Conservation (phyloP, 2,888 invertebrate genomes). For the Tinea trinotella region DNA sequence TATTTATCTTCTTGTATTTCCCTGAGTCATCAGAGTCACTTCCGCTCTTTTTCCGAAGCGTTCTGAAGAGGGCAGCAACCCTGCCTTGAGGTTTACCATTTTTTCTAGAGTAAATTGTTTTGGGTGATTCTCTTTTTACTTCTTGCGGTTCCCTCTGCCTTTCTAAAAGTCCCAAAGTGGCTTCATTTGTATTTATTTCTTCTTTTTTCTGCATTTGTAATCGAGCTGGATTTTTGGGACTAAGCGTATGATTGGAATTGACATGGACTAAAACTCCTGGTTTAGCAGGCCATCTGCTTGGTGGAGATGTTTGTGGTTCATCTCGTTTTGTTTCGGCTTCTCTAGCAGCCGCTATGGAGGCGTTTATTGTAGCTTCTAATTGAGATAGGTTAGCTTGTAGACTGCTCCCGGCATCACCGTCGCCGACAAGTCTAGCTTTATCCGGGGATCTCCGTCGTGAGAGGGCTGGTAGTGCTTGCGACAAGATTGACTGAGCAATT, state of each 20-base stretch:
- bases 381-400: constrained; percentile 43
- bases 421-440: constrained; percentile 53
- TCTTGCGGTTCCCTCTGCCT: constrained; percentile 35
- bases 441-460: constrained; percentile 59
- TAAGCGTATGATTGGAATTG: constrained; percentile 83
- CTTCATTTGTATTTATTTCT: constrained; percentile 25
- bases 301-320: not conserved
- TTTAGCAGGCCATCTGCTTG: constrained; percentile 84
- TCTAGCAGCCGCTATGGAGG: constrained; percentile 22
- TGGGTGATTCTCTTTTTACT: constrained; percentile 27
- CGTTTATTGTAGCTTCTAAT: constrained; percentile 41
- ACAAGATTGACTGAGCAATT: constrained; percentile 69
- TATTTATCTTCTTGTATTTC: constrained; percentile 62
- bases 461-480: constrained; percentile 65
- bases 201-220: constrained; percentile 33
- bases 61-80: constrained; percentile 51
- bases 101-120: constrained; percentile 53
- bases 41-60: constrained; percentile 46
- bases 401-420: constrained; percentile 26
- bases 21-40: constrained; percentile 57
- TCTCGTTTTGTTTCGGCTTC: not conserved
- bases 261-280: constrained; percentile 92
- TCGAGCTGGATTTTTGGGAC: constrained; percentile 68
- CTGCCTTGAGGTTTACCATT: constrained; percentile 45
- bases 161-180: constrained; percentile 54